phyloP scores from a whole-genome alignment of 1,140 invertebrate species.

The Ptiloglossa arizonensis region DNA sequence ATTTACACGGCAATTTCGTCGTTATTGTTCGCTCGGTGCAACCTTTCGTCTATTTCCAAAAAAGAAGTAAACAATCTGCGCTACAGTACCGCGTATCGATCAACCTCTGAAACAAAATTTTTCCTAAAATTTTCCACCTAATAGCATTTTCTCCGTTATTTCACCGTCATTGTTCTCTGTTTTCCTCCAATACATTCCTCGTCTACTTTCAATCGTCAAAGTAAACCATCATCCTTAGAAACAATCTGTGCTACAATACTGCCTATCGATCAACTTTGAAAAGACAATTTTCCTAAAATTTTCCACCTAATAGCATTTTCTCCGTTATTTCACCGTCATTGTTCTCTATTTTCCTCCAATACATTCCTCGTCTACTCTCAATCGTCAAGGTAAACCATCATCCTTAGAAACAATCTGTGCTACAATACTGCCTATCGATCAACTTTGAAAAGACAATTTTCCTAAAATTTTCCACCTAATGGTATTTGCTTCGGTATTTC shows the following conservation, averaged over 20 bases:
- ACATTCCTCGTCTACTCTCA: too few species aligned
- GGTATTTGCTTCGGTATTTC: background rate
- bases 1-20: too few species aligned
- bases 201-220: too few species aligned
- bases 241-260: background rate
- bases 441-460: background rate
- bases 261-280: background rate
- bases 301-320: conserved; percentile 9
- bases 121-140: background rate
- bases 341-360: too few species aligned
- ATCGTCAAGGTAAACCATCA: too few species aligned
- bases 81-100: background rate
- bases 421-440: background rate
- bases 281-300: background rate
- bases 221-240: too few species aligned
- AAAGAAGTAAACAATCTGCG: background rate
- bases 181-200: too few species aligned
- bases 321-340: too few species aligned
- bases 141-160: too few species aligned
- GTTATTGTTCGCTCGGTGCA: too few species aligned
- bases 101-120: background rate
- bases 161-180: too few species aligned
- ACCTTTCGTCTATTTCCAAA: too few species aligned
- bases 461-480: conserved; percentile 16
- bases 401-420: background rate